Percentiles rank a stretch among this genome's conserved stretches.
Evolutionary conservation across 1,140 invertebrate genomes (phyloP).

Genomic region (Tetramorium alpestre): DNA sequence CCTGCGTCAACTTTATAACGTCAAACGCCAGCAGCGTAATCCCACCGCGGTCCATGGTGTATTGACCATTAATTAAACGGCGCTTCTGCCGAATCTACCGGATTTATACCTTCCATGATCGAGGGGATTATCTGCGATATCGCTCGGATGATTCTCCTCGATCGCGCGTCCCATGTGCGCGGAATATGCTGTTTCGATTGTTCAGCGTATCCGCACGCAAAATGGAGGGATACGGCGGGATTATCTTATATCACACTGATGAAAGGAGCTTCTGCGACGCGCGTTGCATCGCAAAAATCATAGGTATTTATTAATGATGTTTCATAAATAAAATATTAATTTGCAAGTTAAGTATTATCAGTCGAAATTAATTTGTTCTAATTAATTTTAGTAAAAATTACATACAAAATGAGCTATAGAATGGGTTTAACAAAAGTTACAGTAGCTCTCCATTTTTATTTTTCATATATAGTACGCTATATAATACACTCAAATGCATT

Average conservation of each 20-base stretch:
- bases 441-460: neutral
- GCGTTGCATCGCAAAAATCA: neutral
- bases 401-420: neutral
- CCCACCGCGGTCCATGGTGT: conserved; percentile 22
- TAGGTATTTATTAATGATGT: neutral
- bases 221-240: conserved; percentile 11
- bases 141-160: conserved; percentile 20
- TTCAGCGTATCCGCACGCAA: neutral
- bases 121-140: conserved; percentile 63
- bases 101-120: conserved; percentile 61
- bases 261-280: neutral
- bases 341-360: neutral
- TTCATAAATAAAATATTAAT: neutral
- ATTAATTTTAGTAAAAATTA: neutral
- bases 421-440: neutral
- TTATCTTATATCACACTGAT: neutral
- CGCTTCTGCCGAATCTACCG: conserved; percentile 55
- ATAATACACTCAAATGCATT: neutral
- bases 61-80: conserved; percentile 71
- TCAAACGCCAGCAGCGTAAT: conserved; percentile 59
- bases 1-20: conserved; percentile 65
- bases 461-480: neutral
- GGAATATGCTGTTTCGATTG: conserved; percentile 4
- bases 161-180: neutral
- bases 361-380: neutral